Conservation (phyloP, 2,113 vertebrate species). For the Xyliphius kryptos region DNA sequence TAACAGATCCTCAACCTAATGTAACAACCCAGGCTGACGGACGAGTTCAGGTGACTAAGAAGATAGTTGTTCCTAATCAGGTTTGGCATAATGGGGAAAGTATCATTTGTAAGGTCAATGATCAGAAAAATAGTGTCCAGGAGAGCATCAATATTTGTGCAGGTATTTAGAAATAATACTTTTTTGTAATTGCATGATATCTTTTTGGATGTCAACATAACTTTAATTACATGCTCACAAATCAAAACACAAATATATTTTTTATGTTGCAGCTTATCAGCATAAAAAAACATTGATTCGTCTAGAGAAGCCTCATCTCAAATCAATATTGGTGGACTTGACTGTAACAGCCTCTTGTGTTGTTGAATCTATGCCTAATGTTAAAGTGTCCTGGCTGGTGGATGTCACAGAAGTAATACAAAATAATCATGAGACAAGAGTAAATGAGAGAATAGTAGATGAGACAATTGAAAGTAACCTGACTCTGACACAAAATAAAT, state of each 20-base stretch:
- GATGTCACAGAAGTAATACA: fast-evolving
- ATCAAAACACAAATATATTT: neutral
- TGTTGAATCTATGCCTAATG: constrained; percentile 31
- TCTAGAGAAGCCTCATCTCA: constrained; percentile 46
- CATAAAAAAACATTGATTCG: constrained; percentile 18
- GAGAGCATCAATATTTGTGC: constrained; percentile 50
- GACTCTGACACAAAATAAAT: neutral
- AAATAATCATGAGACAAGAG: fast-evolving
- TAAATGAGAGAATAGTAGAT: neutral
- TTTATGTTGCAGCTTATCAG: constrained; percentile 29
- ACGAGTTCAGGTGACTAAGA: constrained; percentile 44
- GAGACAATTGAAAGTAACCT: constrained; percentile 28
- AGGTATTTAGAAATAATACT: constrained; percentile 45
- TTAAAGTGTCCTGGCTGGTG: constrained; percentile 45
- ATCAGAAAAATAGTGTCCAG: neutral
- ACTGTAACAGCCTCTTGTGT: constrained; percentile 41
- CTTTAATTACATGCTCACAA: too few species aligned
- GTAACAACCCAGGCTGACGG: constrained; percentile 44
- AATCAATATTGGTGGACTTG: constrained; percentile 8
- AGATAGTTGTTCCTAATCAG: constrained; percentile 24
- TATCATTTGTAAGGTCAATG: constrained; percentile 51
- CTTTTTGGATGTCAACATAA: too few species aligned
- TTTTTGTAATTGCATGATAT: too few species aligned
- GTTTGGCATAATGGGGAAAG: constrained; percentile 49
- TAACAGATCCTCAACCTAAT: neutral